These are phyloP conservation scores for Tupaia tana DNA, from an alignment of 2,113 vertebrate species.

Conservation along the genomic window DNA sequence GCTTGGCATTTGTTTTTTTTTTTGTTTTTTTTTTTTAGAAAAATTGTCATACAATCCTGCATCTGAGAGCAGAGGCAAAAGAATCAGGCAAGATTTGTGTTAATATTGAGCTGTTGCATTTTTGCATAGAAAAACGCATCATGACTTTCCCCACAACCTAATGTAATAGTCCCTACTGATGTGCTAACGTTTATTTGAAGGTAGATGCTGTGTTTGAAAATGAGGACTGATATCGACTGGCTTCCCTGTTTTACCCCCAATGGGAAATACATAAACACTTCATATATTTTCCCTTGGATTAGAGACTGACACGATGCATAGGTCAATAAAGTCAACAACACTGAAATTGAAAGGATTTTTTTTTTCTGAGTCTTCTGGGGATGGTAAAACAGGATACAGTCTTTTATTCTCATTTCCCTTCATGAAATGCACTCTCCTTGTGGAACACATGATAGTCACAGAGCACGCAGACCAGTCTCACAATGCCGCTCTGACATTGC, in stretches of 20 bases:
- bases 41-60: neutral
- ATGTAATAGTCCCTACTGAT: neutral
- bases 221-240: neutral
- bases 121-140: no score
- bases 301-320: constrained; percentile 72
- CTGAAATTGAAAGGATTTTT: constrained; percentile 85
- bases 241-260: neutral
- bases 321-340: constrained; percentile 85
- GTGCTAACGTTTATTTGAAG: neutral
- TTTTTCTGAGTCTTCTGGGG: constrained; percentile 84
- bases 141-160: no score
- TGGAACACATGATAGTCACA: constrained; percentile 86
- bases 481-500: constrained; percentile 89
- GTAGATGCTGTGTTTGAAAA: neutral
- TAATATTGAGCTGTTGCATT: no score
- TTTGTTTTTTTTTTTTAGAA: no score
- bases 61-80: neutral
- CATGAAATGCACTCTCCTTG: constrained; percentile 82
- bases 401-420: constrained; percentile 86
- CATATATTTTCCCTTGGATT: constrained; percentile 84
- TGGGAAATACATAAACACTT: constrained; percentile 80
- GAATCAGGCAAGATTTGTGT: neutral
- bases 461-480: constrained; percentile 87
- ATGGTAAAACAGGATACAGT: constrained; percentile 86
- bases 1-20: neutral